Evolutionary conservation across 2,797 vertebrate species (phyloP), one percentile per base, ranked within the genome.

Genomic region (Microctenopoma stevenorrisi): DNA sequence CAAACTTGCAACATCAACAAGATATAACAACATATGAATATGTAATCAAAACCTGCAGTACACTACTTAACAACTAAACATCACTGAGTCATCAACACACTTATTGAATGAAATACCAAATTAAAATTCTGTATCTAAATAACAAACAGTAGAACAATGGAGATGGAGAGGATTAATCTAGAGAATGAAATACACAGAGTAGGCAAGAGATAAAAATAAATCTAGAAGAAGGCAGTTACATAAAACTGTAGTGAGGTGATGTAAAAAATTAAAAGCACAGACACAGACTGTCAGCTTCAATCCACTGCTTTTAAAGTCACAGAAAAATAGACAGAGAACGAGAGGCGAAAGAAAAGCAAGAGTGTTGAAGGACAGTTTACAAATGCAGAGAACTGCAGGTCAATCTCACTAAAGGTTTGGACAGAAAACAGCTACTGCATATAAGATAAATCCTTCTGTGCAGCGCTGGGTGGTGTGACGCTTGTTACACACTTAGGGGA

Each of bases 241-340:
- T 93, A 93, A 93, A 92, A 84, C 78, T 62, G 59, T 84, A 82
- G 84, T 75, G 87, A 87, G 76, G 80, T 84, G 86, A 88, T 90
- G 92, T 94, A 88, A 93, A 94, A 94, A 93, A 92, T 92, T 90
- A 89, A 94, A 92, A 91, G 69, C 87, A 62, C 58, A 78, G 84
- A 86, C 59, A 72, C 78, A 68, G 81, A 68, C 85, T 91, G 89
- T 92, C 89, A 86, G 86, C 74, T 89, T 71, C 28, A 15, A 83
- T 89, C 80, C 61, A 58, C 63, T 77, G 73, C 55, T 69, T 71
- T 68, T 72, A 72, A 51, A 74, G 62, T 26, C 59, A 63, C 57
- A 72, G 38, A 51, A 59, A 49, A 53, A 14, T 62, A 53, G 61
- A 72, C 56, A 53, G 50, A 49, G 52, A 35, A 15, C 2, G 28